Evolutionary conservation across 2,888 invertebrate genomes (phyloP), one percentile per base, ranked within the genome.

Genomic region (Epinotia nisella): DNA sequence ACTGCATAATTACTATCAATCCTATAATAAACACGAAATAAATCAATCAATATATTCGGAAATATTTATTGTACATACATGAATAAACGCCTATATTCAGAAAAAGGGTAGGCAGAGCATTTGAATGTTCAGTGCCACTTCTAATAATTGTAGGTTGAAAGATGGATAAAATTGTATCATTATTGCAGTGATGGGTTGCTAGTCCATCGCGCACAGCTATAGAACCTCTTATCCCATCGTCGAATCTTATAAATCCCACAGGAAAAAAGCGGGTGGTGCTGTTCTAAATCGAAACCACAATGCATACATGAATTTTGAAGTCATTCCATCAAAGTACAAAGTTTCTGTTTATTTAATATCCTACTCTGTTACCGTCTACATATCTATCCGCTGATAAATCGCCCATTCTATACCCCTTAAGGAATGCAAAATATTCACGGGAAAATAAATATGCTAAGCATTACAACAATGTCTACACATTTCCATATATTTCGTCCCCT

Each of bases 401-500:
- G 64, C n/a, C 35, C 55, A 39, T 45, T 41, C 45, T 35, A 35
- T 51, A 19, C 19, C 9, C 58, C 64, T 66, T 60, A 24, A 9
- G 65, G 39, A 69, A 17, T 21, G 29, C 11, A 19, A 35, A 55
- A 61, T 55, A 13, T 13, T 59, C 45, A 15, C 15, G 45, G 7
- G 39, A 17, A 55, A 58, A 62, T 62, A 68, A 59, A 65, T 71
- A 62, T 64, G 62, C 69, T 68, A 13, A 45, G 21, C 65, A 65
- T 64, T 65, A 51, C 62, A 62, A 49, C 49, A 62, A 62, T 21
- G 49, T 21, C 56, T 55, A 49, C 61, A 56, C 61, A 73, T 69
- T 73, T 69, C 64, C 69, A 64, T 68, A 68, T 62, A 69, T 69
- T 73, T 51, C 51, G 24, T 21, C n/a, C 56, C 73, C 64, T 64